Evolutionary conservation across 1,140 invertebrate species (phyloP).

Genomic region (Geopemphigus sp.): DNA sequence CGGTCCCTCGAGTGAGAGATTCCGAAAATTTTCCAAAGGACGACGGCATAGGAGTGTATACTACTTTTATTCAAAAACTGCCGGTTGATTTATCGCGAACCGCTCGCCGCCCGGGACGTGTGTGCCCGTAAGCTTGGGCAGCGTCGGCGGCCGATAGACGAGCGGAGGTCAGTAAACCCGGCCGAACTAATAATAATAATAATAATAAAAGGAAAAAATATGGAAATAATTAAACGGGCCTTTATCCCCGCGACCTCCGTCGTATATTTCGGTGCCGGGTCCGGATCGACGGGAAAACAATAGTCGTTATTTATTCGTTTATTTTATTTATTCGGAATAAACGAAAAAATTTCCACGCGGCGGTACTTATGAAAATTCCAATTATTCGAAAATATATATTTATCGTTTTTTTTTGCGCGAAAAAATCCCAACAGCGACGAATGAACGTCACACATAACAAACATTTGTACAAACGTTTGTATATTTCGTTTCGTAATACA

Average conservation of each 20-base stretch:
- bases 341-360: too few relatives aligned
- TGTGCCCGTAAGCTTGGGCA: neutral
- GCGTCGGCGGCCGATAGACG: neutral
- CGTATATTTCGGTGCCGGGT: neutral
- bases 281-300: neutral
- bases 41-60: too few relatives aligned
- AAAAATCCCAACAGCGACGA: too few relatives aligned
- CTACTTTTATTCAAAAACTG: conserved; percentile 5
- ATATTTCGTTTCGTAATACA: too few relatives aligned
- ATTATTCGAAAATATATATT: too few relatives aligned
- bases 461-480: too few relatives aligned
- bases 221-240: neutral
- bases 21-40: neutral
- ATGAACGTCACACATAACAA: too few relatives aligned
- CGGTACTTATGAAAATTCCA: too few relatives aligned
- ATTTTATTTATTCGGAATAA: too few relatives aligned
- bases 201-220: neutral
- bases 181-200: neutral
- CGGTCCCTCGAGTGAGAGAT: neutral
- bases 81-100: conserved; percentile 30
- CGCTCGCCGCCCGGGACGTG: neutral
- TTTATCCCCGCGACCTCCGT: neutral
- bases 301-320: neutral
- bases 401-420: too few relatives aligned
- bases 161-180: neutral